Evolutionary conservation across 2,797 vertebrate genomes (phyloP).

Genomic region (Acrossocheilus fasciatus): DNA sequence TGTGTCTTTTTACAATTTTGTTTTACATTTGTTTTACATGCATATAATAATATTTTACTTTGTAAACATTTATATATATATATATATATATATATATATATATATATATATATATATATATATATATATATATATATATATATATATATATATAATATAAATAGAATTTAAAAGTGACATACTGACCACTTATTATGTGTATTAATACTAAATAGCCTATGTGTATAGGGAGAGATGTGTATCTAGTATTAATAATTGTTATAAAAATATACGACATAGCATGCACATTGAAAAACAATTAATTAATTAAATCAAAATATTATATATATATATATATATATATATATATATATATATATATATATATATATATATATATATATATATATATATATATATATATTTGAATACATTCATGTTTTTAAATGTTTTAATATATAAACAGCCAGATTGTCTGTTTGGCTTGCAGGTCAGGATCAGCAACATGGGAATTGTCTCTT

Average conservation of each 20-base stretch:
- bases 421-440: neutral
- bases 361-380: neutral
- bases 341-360: too few relatives aligned
- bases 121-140: slow-evolving; percentile 1
- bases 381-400: too few relatives aligned
- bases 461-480: slow-evolving; percentile 60
- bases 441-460: slow-evolving; percentile 10
- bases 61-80: neutral
- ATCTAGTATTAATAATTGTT: neutral
- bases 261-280: neutral
- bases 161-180: neutral
- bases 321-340: neutral
- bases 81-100: neutral
- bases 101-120: neutral
- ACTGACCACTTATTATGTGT: neutral
- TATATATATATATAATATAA: slow-evolving; percentile 4
- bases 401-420: too few relatives aligned
- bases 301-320: neutral
- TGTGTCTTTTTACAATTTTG: neutral
- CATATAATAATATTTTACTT: neutral
- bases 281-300: neutral
- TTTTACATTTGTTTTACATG: neutral
- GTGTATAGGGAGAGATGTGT: neutral
- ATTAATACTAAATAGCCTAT: neutral
- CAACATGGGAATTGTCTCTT: slow-evolving; percentile 61